Evolutionary conservation across 2,888 invertebrate species (phyloP).

Genomic region (Lasius fuliginosus): DNA sequence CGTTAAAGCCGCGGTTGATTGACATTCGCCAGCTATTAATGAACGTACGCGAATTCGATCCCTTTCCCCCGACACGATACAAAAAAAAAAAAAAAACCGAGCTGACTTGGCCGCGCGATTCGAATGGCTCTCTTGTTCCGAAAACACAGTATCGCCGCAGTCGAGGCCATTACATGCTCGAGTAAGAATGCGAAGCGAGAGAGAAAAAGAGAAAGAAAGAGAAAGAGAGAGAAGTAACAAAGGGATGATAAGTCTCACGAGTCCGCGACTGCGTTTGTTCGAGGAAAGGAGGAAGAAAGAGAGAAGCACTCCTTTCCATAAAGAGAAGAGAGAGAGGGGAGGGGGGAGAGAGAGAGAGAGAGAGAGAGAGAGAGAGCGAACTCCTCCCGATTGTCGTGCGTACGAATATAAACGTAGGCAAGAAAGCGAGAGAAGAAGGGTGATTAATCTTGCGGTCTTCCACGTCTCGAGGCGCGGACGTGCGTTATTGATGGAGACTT

Average conservation of each 20-base stretch:
- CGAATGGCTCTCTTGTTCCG: constrained; percentile 52
- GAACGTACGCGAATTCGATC: constrained; percentile 31
- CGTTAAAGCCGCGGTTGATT: constrained; percentile 10
- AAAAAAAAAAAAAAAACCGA: constrained; percentile 6
- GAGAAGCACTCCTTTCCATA: constrained; percentile 54
- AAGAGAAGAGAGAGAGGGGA: constrained; percentile 63
- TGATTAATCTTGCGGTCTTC: constrained; percentile 86
- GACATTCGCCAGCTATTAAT: constrained; percentile 37
- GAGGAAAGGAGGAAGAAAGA: constrained; percentile 65
- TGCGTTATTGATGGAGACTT: constrained; percentile 86
- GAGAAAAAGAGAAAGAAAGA: not conserved
- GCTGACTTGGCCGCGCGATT: constrained; percentile 12
- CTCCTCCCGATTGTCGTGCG: constrained; percentile 82
- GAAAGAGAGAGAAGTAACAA: constrained; percentile 60
- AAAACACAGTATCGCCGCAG: constrained; percentile 62
- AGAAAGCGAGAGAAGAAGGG: constrained; percentile 84
- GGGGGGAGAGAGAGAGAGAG: constrained; percentile 61
- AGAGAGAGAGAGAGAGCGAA: constrained; percentile 37
- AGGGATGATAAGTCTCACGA: constrained; percentile 78
- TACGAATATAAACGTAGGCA: constrained; percentile 80
- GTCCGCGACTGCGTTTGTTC: constrained; percentile 71
- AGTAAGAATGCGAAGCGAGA: constrained; percentile 52
- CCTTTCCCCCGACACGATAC: not conserved
- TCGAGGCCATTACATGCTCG: constrained; percentile 61
- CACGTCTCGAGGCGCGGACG: constrained; percentile 86